phyloP scores from a whole-genome alignment of 1,140 invertebrate species.

The Platyura marginata region DNA sequence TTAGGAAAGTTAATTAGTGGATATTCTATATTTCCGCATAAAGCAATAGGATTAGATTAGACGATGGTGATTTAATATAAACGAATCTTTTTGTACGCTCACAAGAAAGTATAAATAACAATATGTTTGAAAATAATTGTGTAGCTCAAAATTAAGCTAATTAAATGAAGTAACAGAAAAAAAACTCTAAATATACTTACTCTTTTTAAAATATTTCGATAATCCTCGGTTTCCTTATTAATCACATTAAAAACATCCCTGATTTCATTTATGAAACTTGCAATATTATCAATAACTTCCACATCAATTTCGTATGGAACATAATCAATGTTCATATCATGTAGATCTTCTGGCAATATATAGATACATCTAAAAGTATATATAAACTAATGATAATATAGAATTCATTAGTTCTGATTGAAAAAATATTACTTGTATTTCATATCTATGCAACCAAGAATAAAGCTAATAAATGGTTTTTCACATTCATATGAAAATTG shows the following conservation, averaged over 20 bases:
- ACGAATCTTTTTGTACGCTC: too few relatives aligned
- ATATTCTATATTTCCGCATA: too few relatives aligned
- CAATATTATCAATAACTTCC: conserved; percentile 9
- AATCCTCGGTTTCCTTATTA: conserved; percentile 14
- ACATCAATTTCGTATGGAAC: conserved; percentile 21
- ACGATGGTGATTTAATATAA: too few relatives aligned
- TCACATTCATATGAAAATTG: conserved; percentile 13
- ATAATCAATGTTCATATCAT: background rate
- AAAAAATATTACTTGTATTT: conserved; percentile 4
- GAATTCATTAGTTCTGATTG: background rate
- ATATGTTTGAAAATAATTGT: too few relatives aligned
- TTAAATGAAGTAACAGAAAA: too few relatives aligned
- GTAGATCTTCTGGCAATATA: conserved; percentile 1
- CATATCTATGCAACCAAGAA: conserved; percentile 29
- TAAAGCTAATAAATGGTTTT: conserved; percentile 35
- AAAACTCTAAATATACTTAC: conserved; percentile 6
- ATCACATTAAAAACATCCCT: conserved; percentile 5
- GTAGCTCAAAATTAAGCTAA: too few relatives aligned
- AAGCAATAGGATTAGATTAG: too few relatives aligned
- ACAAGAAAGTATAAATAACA: too few relatives aligned
- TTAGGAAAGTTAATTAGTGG: too few relatives aligned
- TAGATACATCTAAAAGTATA: conserved; percentile 4
- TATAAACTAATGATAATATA: conserved; percentile 6
- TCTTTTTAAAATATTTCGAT: conserved; percentile 19
- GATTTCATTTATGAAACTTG: conserved; percentile 7